Evolutionary conservation across 2,797 vertebrate species (phyloP), one percentile per base, ranked within the genome.

Genomic region (Sus cebifrons): DNA sequence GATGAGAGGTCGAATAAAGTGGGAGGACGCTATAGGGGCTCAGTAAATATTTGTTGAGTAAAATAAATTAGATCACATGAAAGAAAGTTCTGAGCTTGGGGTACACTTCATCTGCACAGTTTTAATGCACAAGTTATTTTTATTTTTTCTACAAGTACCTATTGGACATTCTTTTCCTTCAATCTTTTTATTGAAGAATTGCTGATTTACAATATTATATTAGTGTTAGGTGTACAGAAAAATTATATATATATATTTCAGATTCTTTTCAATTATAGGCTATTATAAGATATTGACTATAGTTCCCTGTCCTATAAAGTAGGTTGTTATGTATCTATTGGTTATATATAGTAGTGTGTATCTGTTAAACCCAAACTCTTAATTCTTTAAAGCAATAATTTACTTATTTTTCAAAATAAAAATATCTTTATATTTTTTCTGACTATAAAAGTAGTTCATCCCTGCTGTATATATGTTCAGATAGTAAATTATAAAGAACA

Each of bases 321-420:
- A 56, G 17, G 6, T 14, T 14, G 3, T 21, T 56, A 18, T 78
- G n/a, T 12, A 32, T 32, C 52, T 78, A 2, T 20, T 56, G 56
- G 32, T 56, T 78, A 71, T 21, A 71, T 71, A 71, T 36, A 32
- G 75, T 56, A 56, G 52, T n/a, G 6, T 5, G 29, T 32, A n/a
- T 56, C 75, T 32, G n/a, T 21, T 56, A 78, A 56, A 32, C 52
- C 12, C 29, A 78, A 78, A 56, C 52, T 78, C 52, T 11, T 78
- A 56, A 78, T 56, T 56, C 29, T 78, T 65, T 58, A 78, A 84
- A 92, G 8, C 49, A 78, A 60, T 11, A 91, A 40, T 6, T 77
- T 9, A 58, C 11, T 70, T 52, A 52, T 36, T 29, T 82, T 67
- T 86, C 44, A 74, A 90, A 90, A 86, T 74, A 62, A 86, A 90